Conservation (phyloP, 2,113 vertebrate species). For the Gallinago paraguaiae region DNA sequence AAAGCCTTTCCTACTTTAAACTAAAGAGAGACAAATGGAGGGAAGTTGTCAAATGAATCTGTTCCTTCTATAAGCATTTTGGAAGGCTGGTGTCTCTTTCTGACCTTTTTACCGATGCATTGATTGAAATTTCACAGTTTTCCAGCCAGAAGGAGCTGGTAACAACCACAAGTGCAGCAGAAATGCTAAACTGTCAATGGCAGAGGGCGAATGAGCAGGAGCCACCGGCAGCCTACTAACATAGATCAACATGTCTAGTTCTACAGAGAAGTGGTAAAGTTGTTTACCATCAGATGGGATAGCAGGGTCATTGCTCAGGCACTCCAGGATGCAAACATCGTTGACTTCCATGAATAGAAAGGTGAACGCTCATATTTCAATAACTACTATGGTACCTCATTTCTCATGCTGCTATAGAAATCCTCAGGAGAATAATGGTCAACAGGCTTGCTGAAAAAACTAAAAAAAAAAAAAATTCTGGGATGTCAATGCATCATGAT, state of each 20-base stretch:
- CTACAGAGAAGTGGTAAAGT: not conserved
- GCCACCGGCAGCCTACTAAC: not conserved
- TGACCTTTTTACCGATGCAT: not conserved
- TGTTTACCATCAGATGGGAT: slow-evolving; percentile 15
- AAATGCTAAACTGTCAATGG: not conserved
- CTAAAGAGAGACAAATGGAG: not conserved
- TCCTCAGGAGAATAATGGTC: not conserved
- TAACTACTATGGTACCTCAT: not conserved
- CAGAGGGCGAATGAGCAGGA: not conserved
- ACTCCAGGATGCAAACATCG: slow-evolving; percentile 13
- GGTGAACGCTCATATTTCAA: slow-evolving; percentile 17
- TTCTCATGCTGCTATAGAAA: not conserved
- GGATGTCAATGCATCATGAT: not conserved
- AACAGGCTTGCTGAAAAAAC: not conserved
- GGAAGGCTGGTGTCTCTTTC: not conserved
- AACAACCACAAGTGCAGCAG: not conserved
- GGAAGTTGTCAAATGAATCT: not conserved
- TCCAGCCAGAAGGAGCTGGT: not conserved
- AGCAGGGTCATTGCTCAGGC: slow-evolving; percentile 7
- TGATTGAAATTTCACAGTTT: not conserved
- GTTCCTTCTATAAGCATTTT: not conserved
- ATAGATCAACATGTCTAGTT: accelerated
- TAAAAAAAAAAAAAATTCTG: not conserved
- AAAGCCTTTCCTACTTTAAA: not conserved
- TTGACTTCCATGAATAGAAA: not conserved